These are phyloP conservation scores for Anableps anableps DNA, from an alignment of 2,797 vertebrate species.

Conservation along the genomic window DNA sequence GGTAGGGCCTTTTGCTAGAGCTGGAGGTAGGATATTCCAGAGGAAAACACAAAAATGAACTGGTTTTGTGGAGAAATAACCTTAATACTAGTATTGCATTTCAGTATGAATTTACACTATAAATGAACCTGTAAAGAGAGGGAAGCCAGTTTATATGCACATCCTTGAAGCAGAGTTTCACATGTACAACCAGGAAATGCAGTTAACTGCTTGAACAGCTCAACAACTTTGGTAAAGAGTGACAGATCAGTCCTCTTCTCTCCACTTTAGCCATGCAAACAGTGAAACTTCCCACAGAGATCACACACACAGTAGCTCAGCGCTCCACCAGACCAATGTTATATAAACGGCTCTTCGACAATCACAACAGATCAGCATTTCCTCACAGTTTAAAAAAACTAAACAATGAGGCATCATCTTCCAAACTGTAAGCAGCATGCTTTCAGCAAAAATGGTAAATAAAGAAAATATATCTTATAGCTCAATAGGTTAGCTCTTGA, in stretches of 20 bases:
- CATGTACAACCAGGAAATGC: background rate
- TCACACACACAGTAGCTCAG: slow-evolving; percentile 19
- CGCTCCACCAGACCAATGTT: slow-evolving; percentile 18
- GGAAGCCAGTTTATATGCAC: background rate
- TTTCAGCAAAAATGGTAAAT: background rate
- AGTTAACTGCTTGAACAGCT: background rate
- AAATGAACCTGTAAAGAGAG: background rate
- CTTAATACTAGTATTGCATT: background rate
- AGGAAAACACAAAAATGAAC: slow-evolving; percentile 19
- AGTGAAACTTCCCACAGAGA: slow-evolving; percentile 28
- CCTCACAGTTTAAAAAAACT: slow-evolving; percentile 6
- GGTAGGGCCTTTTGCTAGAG: background rate
- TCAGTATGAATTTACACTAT: background rate
- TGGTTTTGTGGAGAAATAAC: slow-evolving; percentile 17
- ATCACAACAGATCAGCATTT: slow-evolving; percentile 27
- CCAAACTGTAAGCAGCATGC: background rate
- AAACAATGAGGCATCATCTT: slow-evolving; percentile 3
- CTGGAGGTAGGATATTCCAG: slow-evolving; percentile 27
- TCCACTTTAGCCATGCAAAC: slow-evolving; percentile 22
- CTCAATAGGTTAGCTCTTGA: background rate
- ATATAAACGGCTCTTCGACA: slow-evolving; percentile 49
- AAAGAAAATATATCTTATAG: background rate
- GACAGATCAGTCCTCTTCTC: slow-evolving; percentile 1
- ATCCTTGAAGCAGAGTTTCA: background rate
- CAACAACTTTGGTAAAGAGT: background rate